Conservation (phyloP, 2,113 vertebrate species). For the Ictidomys tridecemlineatus region DNA sequence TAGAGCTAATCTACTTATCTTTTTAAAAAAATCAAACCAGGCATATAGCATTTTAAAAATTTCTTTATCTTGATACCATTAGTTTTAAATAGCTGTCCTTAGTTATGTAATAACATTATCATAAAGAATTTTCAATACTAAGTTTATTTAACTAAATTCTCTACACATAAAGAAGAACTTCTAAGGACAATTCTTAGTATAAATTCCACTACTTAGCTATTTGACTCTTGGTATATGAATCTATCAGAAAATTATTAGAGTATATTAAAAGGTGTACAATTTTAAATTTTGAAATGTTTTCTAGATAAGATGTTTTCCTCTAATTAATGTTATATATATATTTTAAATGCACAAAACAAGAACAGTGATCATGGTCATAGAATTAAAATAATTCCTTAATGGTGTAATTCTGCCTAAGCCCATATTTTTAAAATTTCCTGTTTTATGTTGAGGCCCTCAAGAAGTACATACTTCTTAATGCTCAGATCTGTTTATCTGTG, state of each 20-base stretch:
- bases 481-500: background rate
- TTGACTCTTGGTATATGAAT: background rate
- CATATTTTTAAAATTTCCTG: background rate
- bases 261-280: conserved; percentile 21
- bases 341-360: background rate
- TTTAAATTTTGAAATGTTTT: conserved; percentile 43
- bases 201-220: background rate
- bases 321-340: background rate
- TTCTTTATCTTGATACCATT: background rate
- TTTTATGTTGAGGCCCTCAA: background rate
- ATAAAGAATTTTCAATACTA: conserved; percentile 1
- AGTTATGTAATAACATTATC: background rate
- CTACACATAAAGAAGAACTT: background rate
- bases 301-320: conserved; percentile 1
- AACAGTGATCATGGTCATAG: background rate
- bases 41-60: background rate
- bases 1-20: background rate
- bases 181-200: background rate
- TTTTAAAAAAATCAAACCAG: background rate
- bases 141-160: conserved; percentile 4
- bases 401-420: conserved; percentile 22
- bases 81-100: background rate
- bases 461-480: background rate
- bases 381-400: conserved; percentile 32
- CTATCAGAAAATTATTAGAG: background rate